Conservation (phyloP, 2,797 vertebrate species). For the Spheniscus humboldti region DNA sequence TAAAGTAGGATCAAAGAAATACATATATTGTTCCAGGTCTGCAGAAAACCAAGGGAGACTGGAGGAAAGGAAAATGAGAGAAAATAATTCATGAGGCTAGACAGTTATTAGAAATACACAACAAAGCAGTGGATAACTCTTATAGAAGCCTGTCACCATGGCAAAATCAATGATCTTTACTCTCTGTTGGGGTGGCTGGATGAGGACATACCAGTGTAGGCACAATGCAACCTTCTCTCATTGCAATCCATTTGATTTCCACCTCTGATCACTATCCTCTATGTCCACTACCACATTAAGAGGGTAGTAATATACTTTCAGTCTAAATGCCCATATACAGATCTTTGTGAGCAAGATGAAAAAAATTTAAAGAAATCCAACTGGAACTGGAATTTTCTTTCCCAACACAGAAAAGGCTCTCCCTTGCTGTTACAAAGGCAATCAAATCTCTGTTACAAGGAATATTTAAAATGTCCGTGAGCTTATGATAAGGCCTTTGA, state of each 20-base stretch:
- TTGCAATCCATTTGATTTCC: background rate
- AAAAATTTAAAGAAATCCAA: background rate
- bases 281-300: background rate
- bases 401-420: background rate
- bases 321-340: background rate
- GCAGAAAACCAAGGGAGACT: background rate
- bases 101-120: background rate
- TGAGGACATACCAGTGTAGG: background rate
- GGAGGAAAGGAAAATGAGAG: background rate
- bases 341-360: background rate
- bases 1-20: background rate
- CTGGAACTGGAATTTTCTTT: background rate
- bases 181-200: background rate
- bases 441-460: background rate
- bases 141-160: background rate
- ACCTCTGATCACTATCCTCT: background rate
- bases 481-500: background rate
- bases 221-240: background rate
- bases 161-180: background rate
- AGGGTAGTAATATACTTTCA: background rate
- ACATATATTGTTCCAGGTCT: background rate
- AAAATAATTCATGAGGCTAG: background rate
- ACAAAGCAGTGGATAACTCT: background rate
- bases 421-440: background rate
- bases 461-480: background rate